Conservation (phyloP, 2,888 invertebrate species). For the Lepidocyrtinus sp. region DNA sequence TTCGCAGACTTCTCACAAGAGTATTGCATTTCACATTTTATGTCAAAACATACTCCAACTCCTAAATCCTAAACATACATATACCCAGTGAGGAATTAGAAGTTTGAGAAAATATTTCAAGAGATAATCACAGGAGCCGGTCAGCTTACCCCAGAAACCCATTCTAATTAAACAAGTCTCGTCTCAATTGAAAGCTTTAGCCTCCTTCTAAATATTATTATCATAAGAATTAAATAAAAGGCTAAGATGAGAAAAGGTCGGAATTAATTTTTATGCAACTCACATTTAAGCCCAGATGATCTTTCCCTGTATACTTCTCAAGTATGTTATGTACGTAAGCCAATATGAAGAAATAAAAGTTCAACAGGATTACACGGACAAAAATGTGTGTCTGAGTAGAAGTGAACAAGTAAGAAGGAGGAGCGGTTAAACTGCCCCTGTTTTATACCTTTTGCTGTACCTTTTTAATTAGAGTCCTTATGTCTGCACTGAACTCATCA, state of each 20-base stretch:
- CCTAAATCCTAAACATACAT: too few relatives aligned
- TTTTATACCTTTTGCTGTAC: not conserved
- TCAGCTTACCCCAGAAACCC: conserved; percentile 5
- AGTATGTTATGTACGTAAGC: not conserved
- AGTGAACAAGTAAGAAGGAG: too few relatives aligned
- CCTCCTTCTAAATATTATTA: not conserved
- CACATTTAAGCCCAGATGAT: not conserved
- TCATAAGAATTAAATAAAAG: not conserved
- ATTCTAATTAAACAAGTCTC: conserved; percentile 51
- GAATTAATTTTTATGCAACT: not conserved
- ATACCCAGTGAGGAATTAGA: not conserved
- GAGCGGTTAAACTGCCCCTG: not conserved
- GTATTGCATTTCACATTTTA: not conserved
- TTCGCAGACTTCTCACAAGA: not conserved
- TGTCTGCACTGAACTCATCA: conserved; percentile 27
- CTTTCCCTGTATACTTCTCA: not conserved
- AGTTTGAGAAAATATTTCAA: not conserved
- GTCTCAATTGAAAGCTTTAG: conserved; percentile 27
- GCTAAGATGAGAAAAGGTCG: not conserved
- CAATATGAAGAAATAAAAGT: not conserved
- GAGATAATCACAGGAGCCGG: not conserved
- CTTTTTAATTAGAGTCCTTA: conserved; percentile 35
- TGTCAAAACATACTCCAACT: not conserved
- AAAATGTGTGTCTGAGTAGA: too few relatives aligned
- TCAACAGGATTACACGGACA: not conserved